Conservation (phyloP, 2,113 vertebrate species). For the Pteronura brasiliensis region DNA sequence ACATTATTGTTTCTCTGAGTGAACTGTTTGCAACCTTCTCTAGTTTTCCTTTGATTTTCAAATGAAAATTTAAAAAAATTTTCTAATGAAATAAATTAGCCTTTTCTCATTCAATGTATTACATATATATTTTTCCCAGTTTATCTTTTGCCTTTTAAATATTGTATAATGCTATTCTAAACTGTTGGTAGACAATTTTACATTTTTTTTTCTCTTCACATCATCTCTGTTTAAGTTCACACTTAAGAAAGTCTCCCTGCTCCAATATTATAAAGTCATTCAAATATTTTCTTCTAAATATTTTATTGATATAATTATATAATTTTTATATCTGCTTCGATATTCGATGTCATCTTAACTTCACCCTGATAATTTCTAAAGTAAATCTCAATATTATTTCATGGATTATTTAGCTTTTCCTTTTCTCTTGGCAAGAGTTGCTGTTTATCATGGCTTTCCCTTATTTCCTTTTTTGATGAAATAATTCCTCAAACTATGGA, state of each 20-base stretch:
- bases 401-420: neutral
- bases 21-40: neutral
- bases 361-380: neutral
- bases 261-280: neutral
- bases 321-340: neutral
- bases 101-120: neutral
- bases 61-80: neutral
- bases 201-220: neutral
- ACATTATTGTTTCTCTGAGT: neutral
- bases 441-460: neutral
- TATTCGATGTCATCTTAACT: neutral
- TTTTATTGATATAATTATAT: neutral
- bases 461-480: neutral
- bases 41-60: neutral
- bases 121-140: neutral
- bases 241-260: neutral
- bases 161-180: neutral
- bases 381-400: neutral
- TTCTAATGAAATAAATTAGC: neutral
- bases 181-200: neutral
- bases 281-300: neutral
- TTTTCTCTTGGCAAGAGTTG: neutral
- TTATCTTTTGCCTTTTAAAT: neutral
- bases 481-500: neutral
- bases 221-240: neutral